phyloP scores from a whole-genome alignment of 2,888 invertebrate genomes.

The Melinopterus prodromus region DNA sequence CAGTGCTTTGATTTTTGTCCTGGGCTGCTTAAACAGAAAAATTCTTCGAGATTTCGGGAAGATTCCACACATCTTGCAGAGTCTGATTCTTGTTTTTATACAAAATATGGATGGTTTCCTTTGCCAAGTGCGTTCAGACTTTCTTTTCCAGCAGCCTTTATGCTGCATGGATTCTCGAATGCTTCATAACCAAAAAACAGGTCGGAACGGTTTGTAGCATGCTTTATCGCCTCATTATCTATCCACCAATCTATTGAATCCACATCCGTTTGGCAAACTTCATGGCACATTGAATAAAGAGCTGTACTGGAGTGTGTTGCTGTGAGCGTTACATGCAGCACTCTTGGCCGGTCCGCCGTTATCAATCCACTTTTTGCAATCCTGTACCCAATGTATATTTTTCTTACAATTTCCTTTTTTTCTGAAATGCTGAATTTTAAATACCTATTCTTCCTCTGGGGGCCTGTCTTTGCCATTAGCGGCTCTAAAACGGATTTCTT shows the following conservation, averaged over 20 bases:
- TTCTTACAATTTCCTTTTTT: constrained; percentile 33
- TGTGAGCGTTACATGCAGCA: background rate
- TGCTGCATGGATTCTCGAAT: background rate
- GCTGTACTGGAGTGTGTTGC: background rate
- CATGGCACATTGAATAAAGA: constrained; percentile 32
- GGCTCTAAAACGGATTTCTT: constrained; percentile 37
- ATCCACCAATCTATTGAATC: constrained; percentile 47
- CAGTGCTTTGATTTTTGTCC: constrained; percentile 36
- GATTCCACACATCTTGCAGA: constrained; percentile 44
- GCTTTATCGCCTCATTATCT: constrained; percentile 51
- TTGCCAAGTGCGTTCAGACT: constrained; percentile 38
- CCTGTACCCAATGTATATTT: constrained; percentile 31
- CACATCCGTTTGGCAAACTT: constrained; percentile 33
- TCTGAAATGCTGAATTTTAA: background rate
- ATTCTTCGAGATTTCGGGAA: constrained; percentile 46
- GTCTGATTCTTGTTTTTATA: constrained; percentile 22
- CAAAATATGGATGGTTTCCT: constrained; percentile 30
- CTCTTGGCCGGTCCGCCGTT: constrained; percentile 42
- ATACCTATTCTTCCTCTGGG: background rate
- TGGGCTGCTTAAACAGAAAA: constrained; percentile 46
- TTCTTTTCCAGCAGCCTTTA: constrained; percentile 40
- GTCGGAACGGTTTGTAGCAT: constrained; percentile 43
- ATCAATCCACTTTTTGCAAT: constrained; percentile 47
- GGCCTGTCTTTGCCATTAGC: constrained; percentile 31
- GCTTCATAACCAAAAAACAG: background rate